Conservation (phyloP, 2,888 invertebrate genomes). For the Eudasyphora cyanicolor region DNA sequence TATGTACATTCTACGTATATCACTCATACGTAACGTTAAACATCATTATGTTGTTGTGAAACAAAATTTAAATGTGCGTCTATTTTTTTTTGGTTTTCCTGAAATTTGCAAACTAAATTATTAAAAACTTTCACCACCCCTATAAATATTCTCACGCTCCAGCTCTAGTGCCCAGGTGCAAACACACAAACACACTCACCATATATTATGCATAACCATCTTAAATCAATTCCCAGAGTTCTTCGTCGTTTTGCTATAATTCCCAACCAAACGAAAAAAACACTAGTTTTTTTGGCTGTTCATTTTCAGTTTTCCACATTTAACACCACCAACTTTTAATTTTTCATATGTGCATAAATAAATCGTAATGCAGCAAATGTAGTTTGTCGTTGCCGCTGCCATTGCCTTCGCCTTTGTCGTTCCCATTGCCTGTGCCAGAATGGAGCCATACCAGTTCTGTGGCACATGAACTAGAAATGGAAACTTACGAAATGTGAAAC, state of each 20-base stretch:
- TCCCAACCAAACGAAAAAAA: neutral
- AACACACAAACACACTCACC: neutral
- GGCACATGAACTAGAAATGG: constrained; percentile 61
- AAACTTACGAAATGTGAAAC: constrained; percentile 47
- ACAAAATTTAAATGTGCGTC: too few species aligned
- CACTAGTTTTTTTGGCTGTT: neutral
- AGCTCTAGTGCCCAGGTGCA: too few species aligned
- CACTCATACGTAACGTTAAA: neutral
- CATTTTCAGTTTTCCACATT: constrained; percentile 49
- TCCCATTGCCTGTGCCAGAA: neutral
- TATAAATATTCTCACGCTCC: neutral
- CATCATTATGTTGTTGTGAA: neutral
- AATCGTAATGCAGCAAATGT: constrained; percentile 51
- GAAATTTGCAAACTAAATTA: neutral
- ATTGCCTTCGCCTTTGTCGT: neutral
- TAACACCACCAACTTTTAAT: constrained; percentile 60
- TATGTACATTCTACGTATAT: neutral
- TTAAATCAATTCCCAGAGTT: constrained; percentile 55
- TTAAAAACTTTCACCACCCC: neutral
- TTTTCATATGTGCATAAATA: constrained; percentile 63
- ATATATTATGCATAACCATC: constrained; percentile 49
- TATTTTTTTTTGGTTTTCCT: neutral
- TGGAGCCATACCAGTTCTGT: neutral
- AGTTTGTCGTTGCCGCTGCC: neutral
- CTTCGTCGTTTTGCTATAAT: constrained; percentile 8